Base-by-base conservation (phyloP, 2,797 vertebrate genomes). In the Tarsius wallacei region DNA sequence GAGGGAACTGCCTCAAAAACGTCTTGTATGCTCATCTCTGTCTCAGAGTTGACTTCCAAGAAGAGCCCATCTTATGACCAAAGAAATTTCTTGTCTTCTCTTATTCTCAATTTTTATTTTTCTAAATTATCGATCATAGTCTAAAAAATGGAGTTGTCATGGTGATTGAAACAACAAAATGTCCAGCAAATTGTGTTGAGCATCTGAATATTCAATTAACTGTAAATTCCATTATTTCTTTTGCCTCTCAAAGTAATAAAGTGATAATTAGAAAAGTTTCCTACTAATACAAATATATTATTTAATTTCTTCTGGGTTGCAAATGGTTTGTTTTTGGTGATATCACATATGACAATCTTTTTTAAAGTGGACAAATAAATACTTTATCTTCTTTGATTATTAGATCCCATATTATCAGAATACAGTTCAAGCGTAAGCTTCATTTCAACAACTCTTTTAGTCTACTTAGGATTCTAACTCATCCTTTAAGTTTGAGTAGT, bases 131-230 rank as follows among this genome's bases (percentile, higher is more conserved):
- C 36, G 12, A 53, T 76, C 70, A 51, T 26, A 57, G 28, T 51
- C 73, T 55, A 33, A 33, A 80, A 77, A 53, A 61, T 22, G 85
- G 36, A 53, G n/a, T 84, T 80, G 11, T 84, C 78, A 80, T 61
- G 31, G 57, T 80, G 81, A 76, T 57, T 82, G 55, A 96, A 89
- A 49, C 36, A 82, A 33, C 7, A 55, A 90, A 94, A 51, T 90
- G 26, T 26, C 28, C 31, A 71, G 68, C 16, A 76, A 89, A 86
- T 77, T 94, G 81, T 73, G n/a, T 87, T 76, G 33, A 57, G 28
- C n/a, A 63, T 84, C 57, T 70, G 81, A 15, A 76, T 68, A 89
- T 74, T 87, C 76, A 74, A 83, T 90, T 81, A 90, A 76, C 4
- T 84, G 31, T 31, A 74, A 7, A 1, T 57, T 93, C 16, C 33